Evolutionary conservation across 1,140 invertebrate genomes (phyloP).

Genomic region (Bicyclus anynana): DNA sequence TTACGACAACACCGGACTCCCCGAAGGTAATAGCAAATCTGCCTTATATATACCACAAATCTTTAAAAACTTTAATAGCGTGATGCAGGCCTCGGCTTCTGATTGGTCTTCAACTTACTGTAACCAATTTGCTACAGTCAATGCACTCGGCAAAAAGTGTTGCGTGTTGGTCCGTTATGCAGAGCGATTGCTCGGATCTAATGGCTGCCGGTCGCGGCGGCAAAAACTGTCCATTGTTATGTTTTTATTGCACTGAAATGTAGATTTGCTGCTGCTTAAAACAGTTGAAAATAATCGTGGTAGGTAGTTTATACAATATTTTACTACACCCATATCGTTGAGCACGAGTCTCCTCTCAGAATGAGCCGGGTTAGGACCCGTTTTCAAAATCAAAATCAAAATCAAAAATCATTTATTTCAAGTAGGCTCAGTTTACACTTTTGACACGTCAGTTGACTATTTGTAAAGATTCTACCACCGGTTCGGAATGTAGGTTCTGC

Average conservation of each 20-base stretch:
- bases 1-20: constrained; percentile 68
- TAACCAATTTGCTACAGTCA: constrained; percentile 48
- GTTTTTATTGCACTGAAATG: constrained; percentile 1
- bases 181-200: constrained; percentile 2
- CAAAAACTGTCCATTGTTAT: constrained; percentile 10
- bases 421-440: too few species aligned
- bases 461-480: too few species aligned
- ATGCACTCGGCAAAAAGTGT: constrained; percentile 51
- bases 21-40: constrained; percentile 19
- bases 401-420: too few species aligned
- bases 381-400: too few species aligned
- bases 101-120: constrained; percentile 44
- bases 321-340: too few species aligned
- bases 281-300: too few species aligned
- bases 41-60: constrained; percentile 37
- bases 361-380: too few species aligned
- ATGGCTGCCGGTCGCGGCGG: not conserved
- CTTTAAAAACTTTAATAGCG: constrained; percentile 47
- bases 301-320: too few species aligned
- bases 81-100: constrained; percentile 38
- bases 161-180: constrained; percentile 28
- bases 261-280: not conserved
- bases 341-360: too few species aligned
- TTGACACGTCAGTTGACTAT: too few species aligned
- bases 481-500: too few species aligned